phyloP scores from a whole-genome alignment of 2,797 vertebrate genomes.

The Chaunax sp. region DNA sequence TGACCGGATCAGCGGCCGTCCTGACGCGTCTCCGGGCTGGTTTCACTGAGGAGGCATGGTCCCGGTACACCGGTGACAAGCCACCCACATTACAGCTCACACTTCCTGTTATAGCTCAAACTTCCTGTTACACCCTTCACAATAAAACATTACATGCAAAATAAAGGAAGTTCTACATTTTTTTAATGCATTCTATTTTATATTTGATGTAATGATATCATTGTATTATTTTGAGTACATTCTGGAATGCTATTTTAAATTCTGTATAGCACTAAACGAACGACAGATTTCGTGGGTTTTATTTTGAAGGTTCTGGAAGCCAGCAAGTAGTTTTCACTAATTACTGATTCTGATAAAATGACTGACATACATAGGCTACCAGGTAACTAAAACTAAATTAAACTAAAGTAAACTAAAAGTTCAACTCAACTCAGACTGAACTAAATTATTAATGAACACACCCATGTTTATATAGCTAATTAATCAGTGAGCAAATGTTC shows the following conservation, averaged over 20 bases:
- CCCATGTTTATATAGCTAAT: too few relatives aligned
- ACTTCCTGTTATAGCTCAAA: not conserved
- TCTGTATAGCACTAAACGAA: not conserved
- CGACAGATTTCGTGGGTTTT: constrained; percentile 27
- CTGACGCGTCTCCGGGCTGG: constrained; percentile 3
- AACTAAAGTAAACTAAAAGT: too few relatives aligned
- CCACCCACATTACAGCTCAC: fast-evolving
- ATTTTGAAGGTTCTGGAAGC: constrained; percentile 37
- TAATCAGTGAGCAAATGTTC: too few relatives aligned
- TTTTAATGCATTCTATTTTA: not conserved
- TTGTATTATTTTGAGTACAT: not conserved
- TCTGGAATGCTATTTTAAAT: fast-evolving
- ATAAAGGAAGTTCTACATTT: fast-evolving
- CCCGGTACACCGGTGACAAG: constrained; percentile 14
- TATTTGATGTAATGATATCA: too few relatives aligned
- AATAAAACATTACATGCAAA: constrained; percentile 23
- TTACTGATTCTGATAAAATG: too few relatives aligned
- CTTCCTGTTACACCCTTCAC: constrained; percentile 33
- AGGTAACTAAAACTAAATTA: too few relatives aligned
- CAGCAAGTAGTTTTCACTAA: too few relatives aligned
- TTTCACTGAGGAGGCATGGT: not conserved
- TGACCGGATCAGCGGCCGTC: not conserved
- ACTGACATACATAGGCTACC: too few relatives aligned
- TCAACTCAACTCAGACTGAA: too few relatives aligned
- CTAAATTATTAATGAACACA: too few relatives aligned